Evolutionary conservation across 2,888 invertebrate species (phyloP).

Genomic region (Agonopterix arenella): DNA sequence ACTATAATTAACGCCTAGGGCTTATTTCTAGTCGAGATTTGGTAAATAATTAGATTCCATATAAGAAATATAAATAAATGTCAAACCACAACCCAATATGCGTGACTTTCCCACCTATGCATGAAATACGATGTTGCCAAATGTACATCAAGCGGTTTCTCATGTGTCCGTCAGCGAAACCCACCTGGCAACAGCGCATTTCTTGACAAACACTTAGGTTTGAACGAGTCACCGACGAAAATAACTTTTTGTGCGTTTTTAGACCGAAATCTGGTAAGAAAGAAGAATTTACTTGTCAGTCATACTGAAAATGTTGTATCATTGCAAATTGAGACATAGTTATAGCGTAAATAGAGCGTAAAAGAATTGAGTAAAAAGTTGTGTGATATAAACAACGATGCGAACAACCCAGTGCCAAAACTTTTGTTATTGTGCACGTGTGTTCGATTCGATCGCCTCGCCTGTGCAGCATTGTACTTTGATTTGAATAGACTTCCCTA

Average conservation of each 20-base stretch:
- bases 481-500: constrained; percentile 24
- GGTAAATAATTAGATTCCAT: background rate
- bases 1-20: background rate
- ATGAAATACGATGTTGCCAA: constrained; percentile 34
- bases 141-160: constrained; percentile 30
- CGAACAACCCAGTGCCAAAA: background rate
- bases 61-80: background rate
- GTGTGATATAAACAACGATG: background rate
- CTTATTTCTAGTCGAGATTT: background rate
- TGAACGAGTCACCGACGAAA: constrained; percentile 27
- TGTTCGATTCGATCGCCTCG: constrained; percentile 38
- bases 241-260: constrained; percentile 14
- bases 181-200: constrained; percentile 34
- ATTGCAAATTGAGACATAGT: background rate
- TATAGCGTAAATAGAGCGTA: background rate
- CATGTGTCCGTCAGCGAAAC: constrained; percentile 31
- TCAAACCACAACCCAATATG: constrained; percentile 5
- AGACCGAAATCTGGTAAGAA: constrained; percentile 9
- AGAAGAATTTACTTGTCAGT: background rate
- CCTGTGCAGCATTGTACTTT: constrained; percentile 2
- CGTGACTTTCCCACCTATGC: constrained; percentile 29
- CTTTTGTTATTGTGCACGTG: constrained; percentile 38
- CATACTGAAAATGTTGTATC: background rate
- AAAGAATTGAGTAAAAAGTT: no score
- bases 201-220: constrained; percentile 22